phyloP scores from a whole-genome alignment of 2,888 invertebrate species.

The Orgyia antiqua region DNA sequence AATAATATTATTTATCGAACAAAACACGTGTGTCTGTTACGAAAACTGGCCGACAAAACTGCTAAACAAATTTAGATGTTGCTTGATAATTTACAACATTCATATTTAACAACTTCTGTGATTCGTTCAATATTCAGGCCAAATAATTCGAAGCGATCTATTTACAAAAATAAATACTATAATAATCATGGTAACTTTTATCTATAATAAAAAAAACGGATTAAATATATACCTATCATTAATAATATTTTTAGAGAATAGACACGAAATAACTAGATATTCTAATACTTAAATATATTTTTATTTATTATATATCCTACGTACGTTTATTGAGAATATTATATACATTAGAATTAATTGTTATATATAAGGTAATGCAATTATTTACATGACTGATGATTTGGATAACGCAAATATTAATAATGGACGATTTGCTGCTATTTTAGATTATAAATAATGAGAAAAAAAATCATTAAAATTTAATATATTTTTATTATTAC shows the following conservation, averaged over 20 bases:
- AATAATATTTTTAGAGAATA: too few species aligned
- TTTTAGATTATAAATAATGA: background rate
- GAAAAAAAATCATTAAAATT: background rate
- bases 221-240: constrained; percentile 9
- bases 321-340: constrained; percentile 4
- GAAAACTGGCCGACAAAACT: constrained; percentile 4
- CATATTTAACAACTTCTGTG: background rate
- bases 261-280: constrained; percentile 20
- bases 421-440: background rate
- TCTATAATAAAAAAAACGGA: constrained; percentile 22
- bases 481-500: background rate
- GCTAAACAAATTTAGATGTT: background rate
- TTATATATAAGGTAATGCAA: too few species aligned
- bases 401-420: background rate
- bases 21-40: constrained; percentile 4
- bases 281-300: constrained; percentile 18
- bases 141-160: constrained; percentile 15
- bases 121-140: constrained; percentile 1
- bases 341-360: constrained; percentile 5
- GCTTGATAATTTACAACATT: background rate
- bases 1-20: too few species aligned
- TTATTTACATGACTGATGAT: constrained; percentile 1
- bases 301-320: constrained; percentile 13
- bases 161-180: constrained; percentile 27
- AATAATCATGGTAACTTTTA: constrained; percentile 28